Conservation (phyloP, 2,888 invertebrate species). For the Thymelicus lineola region DNA sequence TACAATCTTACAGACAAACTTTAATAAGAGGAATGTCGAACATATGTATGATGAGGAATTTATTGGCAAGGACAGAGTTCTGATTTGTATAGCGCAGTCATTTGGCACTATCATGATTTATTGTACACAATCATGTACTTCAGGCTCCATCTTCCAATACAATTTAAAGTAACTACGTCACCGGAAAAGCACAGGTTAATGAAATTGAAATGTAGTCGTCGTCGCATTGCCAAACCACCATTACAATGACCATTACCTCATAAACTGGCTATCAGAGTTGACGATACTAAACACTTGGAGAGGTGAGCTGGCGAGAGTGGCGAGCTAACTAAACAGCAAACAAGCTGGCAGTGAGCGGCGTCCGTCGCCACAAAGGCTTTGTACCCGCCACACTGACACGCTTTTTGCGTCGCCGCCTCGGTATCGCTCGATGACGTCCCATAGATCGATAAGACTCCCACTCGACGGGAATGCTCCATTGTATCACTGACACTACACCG, state of each 20-base stretch:
- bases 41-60: too few species aligned
- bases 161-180: too few species aligned
- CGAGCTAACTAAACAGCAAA: conserved; percentile 77
- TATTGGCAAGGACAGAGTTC: too few species aligned
- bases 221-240: too few species aligned
- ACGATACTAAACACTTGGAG: conserved; percentile 76
- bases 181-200: too few species aligned
- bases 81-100: too few species aligned
- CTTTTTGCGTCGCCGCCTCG: conserved; percentile 80
- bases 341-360: conserved; percentile 76
- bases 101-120: too few species aligned
- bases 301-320: conserved; percentile 51
- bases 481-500: conserved; percentile 78
- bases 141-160: too few species aligned
- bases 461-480: conserved; percentile 81
- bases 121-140: too few species aligned
- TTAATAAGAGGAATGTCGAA: too few species aligned
- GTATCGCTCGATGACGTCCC: conserved; percentile 83
- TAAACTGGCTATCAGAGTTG: conserved; percentile 59
- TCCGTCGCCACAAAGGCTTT: conserved; percentile 81
- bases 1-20: too few species aligned
- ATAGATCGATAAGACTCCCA: conserved; percentile 83
- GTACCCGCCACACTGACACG: conserved; percentile 81
- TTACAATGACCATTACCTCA: conserved; percentile 39
- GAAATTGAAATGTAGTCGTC: too few species aligned